Conservation (phyloP, 2,113 vertebrate species). For the Protobothrops flavoviridis region DNA sequence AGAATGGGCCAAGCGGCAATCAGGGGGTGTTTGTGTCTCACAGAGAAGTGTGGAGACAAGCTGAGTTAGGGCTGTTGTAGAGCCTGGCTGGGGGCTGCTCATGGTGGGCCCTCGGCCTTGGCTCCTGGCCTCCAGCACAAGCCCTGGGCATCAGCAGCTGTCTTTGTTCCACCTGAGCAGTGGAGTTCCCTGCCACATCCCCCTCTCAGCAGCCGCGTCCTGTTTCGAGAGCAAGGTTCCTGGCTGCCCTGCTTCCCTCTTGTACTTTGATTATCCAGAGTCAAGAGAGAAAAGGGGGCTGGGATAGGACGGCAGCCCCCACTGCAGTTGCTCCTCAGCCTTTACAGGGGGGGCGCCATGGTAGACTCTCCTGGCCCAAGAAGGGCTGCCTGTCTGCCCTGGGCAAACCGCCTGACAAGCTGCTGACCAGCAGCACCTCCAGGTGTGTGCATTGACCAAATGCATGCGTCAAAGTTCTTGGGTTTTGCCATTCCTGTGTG, state of each 20-base stretch:
- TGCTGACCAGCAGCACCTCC: background rate
- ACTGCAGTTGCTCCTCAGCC: background rate
- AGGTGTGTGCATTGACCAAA: background rate
- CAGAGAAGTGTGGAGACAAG: background rate
- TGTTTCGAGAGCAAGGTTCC: background rate
- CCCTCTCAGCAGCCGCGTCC: background rate
- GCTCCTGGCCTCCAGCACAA: background rate
- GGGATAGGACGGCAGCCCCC: background rate
- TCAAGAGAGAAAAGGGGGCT: background rate
- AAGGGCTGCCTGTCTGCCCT: background rate
- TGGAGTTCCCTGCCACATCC: background rate
- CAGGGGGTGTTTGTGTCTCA: background rate
- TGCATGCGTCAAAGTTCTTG: background rate
- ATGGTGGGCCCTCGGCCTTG: background rate
- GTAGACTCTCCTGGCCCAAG: background rate
- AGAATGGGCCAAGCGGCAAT: background rate
- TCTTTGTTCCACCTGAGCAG: background rate
- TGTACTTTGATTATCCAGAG: background rate
- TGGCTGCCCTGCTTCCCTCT: background rate
- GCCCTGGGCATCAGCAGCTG: background rate
- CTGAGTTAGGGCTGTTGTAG: background rate
- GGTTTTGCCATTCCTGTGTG: background rate
- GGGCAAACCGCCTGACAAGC: background rate
- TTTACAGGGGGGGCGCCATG: background rate
- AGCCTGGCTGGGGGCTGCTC: background rate